Base-by-base conservation (phyloP, 2,797 vertebrate genomes). In the Enteromius fasciolatus region DNA sequence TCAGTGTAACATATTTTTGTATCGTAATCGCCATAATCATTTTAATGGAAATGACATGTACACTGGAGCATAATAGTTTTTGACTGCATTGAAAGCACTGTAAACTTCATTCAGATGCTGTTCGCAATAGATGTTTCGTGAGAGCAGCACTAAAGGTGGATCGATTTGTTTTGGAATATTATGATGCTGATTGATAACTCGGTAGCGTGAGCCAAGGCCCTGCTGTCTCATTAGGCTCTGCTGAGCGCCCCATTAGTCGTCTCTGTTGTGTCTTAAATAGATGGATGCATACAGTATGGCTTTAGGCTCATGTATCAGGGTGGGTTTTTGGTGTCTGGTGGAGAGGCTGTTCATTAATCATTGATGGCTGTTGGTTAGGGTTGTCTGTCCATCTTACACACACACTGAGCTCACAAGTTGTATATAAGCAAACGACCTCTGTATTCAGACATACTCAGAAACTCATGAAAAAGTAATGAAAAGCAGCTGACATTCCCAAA, bases 341-440 rank as follows among this genome's bases (percentile, higher is more conserved):
- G 79, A 50, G 70, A 59, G 64, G 31, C 54, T 67, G 61, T 84
- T 82, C 73, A 84, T 89, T 78, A 87, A 89, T 87, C 57, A 82
- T 87, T 89, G 10, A 89, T 89, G 85, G 76, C 31, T 59, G 50
- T 72, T 80, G 41, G 81, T 86, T 76, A 85, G 79, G 79, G 69
- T 82, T 83, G 82, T 84, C 82, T 86, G 78, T 84, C 76, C 28
- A 10, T 79, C 74, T 64, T 74, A 57, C 81, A 31, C 76, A 80
- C 72, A 64, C 48, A 50, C 75, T 69, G 59, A 80, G 25, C 59
- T 63, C 46, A 76, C 39, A 68, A 81, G 64, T 66, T 81, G 73
- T 78, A 83, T 61, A 66, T 48, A 44, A 78, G 79, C 64, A 64
- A 72, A 68, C 18, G 79, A 76, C 46, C 76, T 52, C 48, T 17